Base-by-base conservation (phyloP, 2,888 invertebrate species). In the Ceramica pisi region DNA sequence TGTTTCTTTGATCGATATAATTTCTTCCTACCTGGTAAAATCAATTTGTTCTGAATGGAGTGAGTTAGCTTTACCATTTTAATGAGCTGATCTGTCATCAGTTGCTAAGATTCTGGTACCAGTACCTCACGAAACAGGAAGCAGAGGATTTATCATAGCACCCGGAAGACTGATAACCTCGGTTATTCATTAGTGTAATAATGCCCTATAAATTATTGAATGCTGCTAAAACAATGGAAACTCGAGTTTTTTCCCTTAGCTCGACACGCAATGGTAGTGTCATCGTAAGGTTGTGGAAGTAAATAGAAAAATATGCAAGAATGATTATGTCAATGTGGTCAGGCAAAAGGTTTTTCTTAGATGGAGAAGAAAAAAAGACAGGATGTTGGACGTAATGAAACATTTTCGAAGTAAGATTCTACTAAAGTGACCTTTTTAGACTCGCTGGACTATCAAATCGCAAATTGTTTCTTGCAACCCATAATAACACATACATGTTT, bases 201-300 rank as follows among this genome's bases (percentile, higher is more conserved):
- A 81, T 57, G 31, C 63, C 66, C 72, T 76, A 72, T 81, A 71
- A 83, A 67, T 80, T 65, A 76, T 81, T 71, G 62, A 79, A 80
- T 82, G 64, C 44, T 61, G 16, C 23, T 73, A 53, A 81, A 81
- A 85, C 85, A 85, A 85, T 85, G 56, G 86, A 69, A 74, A 16
- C 41, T 62, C 1, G 14, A 51, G 62, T 75, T 84, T 82, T 86
- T 79, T 76, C 75, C 82, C 63, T 50, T 57, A 51, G 6, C 21
- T 60, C 0, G 57, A 67, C 85, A 85, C 85, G 85, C 85, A 65
- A 85, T 71, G 60, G 14, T 41, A 60, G 68, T 66, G 67, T 56
- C 55, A 12, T 57, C 59, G 57, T 72, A 71, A 75, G 73, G 73
- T 71, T 83, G 71, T 74, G 21, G 75, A 62, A 62, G 41, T 61